These are phyloP conservation scores for Platyrinchus mystaceus DNA, from an alignment of 2,797 vertebrate genomes.

Conservation along the genomic window DNA sequence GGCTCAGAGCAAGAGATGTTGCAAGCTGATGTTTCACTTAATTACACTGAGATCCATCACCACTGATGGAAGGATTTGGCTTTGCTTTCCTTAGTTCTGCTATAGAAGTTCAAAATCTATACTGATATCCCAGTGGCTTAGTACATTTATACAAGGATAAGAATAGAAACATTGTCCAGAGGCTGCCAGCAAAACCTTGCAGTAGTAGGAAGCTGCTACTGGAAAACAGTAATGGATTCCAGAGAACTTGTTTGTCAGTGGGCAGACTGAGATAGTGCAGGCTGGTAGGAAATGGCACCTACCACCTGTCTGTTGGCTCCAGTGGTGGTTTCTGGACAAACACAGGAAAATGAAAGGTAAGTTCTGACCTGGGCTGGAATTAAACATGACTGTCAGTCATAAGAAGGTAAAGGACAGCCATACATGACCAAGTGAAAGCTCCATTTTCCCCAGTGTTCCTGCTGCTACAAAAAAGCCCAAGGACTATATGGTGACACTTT, in stretches of 20 bases:
- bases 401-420: neutral
- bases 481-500: neutral
- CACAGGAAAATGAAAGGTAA: neutral
- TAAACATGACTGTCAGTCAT: neutral
- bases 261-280: neutral
- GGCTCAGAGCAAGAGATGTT: neutral
- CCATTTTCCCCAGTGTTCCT: accelerated
- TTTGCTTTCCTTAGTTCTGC: neutral
- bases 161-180: neutral
- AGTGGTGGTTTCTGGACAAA: neutral
- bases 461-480: neutral
- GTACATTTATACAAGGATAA: neutral
- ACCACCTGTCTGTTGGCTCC: neutral
- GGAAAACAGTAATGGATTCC: neutral
- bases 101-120: neutral
- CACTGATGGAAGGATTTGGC: neutral
- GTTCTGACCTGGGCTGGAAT: neutral
- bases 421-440: neutral
- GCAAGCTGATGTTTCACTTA: neutral
- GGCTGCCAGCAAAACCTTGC: neutral
- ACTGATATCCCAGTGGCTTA: neutral
- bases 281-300: neutral
- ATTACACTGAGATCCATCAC: neutral
- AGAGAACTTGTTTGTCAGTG: neutral
- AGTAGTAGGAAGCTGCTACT: neutral